Base-by-base conservation (phyloP, 2,797 vertebrate species). In the Nyctibius grandis region DNA sequence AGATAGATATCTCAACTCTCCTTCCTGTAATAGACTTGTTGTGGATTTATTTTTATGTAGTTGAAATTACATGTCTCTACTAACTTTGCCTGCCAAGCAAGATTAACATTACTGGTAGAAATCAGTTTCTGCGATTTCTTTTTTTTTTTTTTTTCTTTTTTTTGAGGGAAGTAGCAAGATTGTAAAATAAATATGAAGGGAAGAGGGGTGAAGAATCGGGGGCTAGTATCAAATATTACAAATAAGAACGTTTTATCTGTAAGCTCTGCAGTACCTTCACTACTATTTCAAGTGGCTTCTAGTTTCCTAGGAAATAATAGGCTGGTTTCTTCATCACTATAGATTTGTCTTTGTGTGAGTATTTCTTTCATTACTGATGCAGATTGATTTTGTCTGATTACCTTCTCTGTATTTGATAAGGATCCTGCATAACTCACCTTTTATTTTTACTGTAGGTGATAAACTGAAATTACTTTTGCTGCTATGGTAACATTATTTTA, bases 311-410 rank as follows among this genome's bases (percentile, higher is more conserved):
- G 18, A 87, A 82, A 73, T 56, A 79, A 76, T 17, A 84, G 6
- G 11, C 79, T 78, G 36, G 2, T 36, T 92, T 78, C 15, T 92
- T 88, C 51, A 54, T 5, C 6, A 8, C 3, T 21, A 57, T 18
- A 81, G 9, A 31, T 91, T 83, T 73, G 15, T 70, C 65, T 89
- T 89, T 56, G 15, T 75, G 33, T 59, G 12, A 86, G 3, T 33
- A 77, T 26, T 73, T 72, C 44, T 53, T 91, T 76, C 31, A 54
- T 93, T 91, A 91, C 23, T 78, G 68, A 75, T 95, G 64, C 65
- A 79, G 65, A 94, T 36, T 94, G 44, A 91, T 89, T 84, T 72
- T 93, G 7, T 79, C 34, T 91, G 89, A 92, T 94, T 96, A 60
- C 7, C 7, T 60, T 61, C 34, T 64, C 51, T 72, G 23, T 28